phyloP scores from a whole-genome alignment of 2,113 vertebrate genomes.

The Nerophis lumbriciformis region DNA sequence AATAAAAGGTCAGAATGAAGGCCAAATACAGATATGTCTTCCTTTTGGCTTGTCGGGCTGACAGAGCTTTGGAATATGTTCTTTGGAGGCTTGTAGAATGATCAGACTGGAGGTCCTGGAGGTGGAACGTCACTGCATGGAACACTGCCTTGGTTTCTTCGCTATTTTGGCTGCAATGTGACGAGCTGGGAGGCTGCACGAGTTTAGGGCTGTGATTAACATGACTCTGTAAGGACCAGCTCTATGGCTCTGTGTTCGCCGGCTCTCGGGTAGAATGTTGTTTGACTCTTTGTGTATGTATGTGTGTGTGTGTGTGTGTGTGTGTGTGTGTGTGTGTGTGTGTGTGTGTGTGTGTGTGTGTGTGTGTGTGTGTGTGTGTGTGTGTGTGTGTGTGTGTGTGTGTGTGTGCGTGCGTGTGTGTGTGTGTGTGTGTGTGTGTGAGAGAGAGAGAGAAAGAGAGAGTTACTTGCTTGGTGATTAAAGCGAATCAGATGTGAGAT shows the following conservation, averaged over 20 bases:
- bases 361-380: constrained; percentile 8
- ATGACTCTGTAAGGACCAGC: constrained; percentile 45
- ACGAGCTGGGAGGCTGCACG: constrained; percentile 28
- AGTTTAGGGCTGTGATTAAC: constrained; percentile 55
- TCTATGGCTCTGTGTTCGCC: constrained; percentile 37
- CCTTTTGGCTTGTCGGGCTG: not conserved
- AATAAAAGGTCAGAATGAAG: constrained; percentile 13
- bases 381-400: constrained; percentile 19
- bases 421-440: constrained; percentile 17
- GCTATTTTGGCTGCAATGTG: constrained; percentile 18
- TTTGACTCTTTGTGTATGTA: constrained; percentile 4
- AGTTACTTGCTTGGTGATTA: constrained; percentile 56
- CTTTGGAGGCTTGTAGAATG: constrained; percentile 23
- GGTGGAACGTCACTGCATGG: constrained; percentile 47
- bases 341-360: constrained; percentile 10
- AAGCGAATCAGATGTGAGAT: constrained; percentile 56
- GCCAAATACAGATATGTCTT: not conserved
- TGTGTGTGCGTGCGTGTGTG: constrained; percentile 6
- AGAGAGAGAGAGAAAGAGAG: constrained; percentile 2
- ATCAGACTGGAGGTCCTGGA: constrained; percentile 1
- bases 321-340: constrained; percentile 11
- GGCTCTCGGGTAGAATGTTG: constrained; percentile 37
- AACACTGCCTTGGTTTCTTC: constrained; percentile 29
- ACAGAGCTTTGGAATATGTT: constrained; percentile 31
- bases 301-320: constrained; percentile 17